phyloP scores from a whole-genome alignment of 2,888 invertebrate genomes.

The Xylocampa areola region DNA sequence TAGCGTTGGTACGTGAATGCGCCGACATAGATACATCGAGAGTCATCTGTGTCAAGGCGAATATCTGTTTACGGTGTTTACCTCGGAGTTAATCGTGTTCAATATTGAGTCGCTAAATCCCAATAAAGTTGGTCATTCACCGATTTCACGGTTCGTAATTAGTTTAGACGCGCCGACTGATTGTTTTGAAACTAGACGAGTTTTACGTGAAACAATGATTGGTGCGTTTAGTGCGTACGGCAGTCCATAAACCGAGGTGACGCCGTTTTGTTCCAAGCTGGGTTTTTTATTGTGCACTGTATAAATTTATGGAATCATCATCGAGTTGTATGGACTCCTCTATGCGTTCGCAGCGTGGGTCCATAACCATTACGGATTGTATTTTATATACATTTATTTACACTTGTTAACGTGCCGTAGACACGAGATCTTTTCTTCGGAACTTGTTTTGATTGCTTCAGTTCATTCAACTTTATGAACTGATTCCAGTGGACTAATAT shows the following conservation, averaged over 20 bases:
- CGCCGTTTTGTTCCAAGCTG: conserved; percentile 84
- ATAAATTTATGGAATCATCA: conserved; percentile 90
- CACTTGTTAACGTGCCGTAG: conserved; percentile 74
- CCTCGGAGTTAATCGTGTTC: conserved; percentile 55
- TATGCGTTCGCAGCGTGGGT: conserved; percentile 81
- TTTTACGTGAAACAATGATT: conserved; percentile 74
- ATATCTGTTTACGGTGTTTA: conserved; percentile 66
- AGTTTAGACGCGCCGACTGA: conserved; percentile 54
- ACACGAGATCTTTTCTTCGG: conserved; percentile 55
- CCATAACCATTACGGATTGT: conserved; percentile 87
- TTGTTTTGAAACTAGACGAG: conserved; percentile 70
- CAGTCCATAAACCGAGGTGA: conserved; percentile 85
- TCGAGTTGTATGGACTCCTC: conserved; percentile 87
- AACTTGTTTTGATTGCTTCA: conserved; percentile 54
- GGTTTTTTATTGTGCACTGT: conserved; percentile 87
- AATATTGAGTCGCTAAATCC: conserved; percentile 70
- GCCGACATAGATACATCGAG: conserved; percentile 49
- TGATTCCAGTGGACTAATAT: not conserved
- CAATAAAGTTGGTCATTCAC: conserved; percentile 73
- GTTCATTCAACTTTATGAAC: conserved; percentile 38
- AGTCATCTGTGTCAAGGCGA: conserved; percentile 80
- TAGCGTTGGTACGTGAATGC: conserved; percentile 74
- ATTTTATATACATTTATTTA: conserved; percentile 85
- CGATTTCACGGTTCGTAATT: conserved; percentile 80
- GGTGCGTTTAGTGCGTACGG: conserved; percentile 68